A percentile compares a stretch with the other conserved stretches of the same genome.
phyloP scores from a whole-genome alignment of 2,797 vertebrate genomes.

The Coendou prehensilis region DNA sequence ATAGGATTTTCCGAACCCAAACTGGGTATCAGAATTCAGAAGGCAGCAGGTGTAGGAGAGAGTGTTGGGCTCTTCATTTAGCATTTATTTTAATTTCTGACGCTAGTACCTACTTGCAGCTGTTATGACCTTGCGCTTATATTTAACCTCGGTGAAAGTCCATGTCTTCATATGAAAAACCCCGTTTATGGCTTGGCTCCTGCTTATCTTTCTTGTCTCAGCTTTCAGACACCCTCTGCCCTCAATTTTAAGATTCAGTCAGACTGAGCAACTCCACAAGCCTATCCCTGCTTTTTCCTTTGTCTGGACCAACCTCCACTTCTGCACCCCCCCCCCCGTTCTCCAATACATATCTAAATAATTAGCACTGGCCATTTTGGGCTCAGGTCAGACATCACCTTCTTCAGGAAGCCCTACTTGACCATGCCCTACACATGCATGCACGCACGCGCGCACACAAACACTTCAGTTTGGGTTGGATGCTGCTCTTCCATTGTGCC shows the following conservation, averaged over 20 bases:
- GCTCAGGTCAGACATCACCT: background rate
- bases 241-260: constrained; percentile 30
- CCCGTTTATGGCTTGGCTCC: background rate
- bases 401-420: background rate
- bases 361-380: constrained; percentile 13
- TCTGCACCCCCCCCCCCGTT: background rate
- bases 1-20: background rate
- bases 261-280: background rate
- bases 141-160: constrained; percentile 36
- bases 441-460: background rate
- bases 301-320: background rate
- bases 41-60: background rate
- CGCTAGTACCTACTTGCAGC: background rate
- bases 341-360: background rate
- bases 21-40: background rate
- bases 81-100: background rate
- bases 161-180: constrained; percentile 49
- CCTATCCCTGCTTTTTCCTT: background rate
- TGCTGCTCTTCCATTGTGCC: background rate
- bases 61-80: background rate
- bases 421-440: background rate
- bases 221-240: background rate
- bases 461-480: background rate
- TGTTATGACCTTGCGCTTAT: constrained; percentile 13
- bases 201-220: constrained; percentile 7